Evolutionary conservation across 2,888 invertebrate genomes (phyloP), one percentile per base, ranked within the genome.

Genomic region (Hemicrepidius hirtus): DNA sequence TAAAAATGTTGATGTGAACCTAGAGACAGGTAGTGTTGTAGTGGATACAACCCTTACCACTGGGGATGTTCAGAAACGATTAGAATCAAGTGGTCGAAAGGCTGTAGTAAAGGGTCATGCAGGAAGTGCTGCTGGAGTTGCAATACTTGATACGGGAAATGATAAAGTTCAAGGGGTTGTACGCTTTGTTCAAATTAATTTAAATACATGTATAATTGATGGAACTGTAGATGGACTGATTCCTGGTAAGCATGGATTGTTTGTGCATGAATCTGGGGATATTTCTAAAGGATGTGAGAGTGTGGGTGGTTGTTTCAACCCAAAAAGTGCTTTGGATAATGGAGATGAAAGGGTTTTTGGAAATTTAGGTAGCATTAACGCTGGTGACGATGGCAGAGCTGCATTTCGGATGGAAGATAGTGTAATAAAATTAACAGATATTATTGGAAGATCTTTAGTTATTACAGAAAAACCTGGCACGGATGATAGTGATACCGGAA

Each of bases 91-190:
- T 0, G 96, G 96, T 0, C 90, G 88, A 71, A 89, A 91, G 76
- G 94, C 94, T 0, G 93, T 95, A 0, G 85, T 97, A 0, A 93
- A 93, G 81, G 97, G 97, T 4, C 92, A 92, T 85, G 95, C 95
- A 74, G 93, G 94, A 87, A 85, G 80, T 69, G 84, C 88, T 79
- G 88, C 88, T 0, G 94, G 95, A 0, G 97, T 96, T 0, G 95
- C 95, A 0, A 92, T 95, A 80, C 89, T 96, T 69, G 89, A 89
- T 63, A 84, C 86, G 3, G 84, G 85, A 10, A 20, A 20, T 50
- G 16, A 71, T 57, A 73, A 77, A 32, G 87, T 94, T 2, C 87
- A 92, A 80, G 97, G 97, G 0, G 93, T 97, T 13, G 89, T 96
- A 5, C 86, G 97, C 69, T 93, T 97, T 82, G 89, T 92, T 44